Evolutionary conservation across 2,797 vertebrate genomes (phyloP).

Genomic region (Borostomias antarcticus): DNA sequence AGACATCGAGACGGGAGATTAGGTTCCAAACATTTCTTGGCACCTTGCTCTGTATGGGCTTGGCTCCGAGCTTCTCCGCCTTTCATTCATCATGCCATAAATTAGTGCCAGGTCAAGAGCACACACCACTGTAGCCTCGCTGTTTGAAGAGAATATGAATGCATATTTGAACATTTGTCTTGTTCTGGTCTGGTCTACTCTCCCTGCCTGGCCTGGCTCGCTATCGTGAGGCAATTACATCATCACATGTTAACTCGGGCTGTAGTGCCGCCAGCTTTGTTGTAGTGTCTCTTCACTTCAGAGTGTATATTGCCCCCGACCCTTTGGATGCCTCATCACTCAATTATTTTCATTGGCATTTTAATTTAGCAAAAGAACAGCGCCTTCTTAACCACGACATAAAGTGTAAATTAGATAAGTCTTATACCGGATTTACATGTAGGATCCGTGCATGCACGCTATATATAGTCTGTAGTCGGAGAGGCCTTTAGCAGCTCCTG

Average conservation of each 20-base stretch:
- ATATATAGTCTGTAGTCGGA: neutral
- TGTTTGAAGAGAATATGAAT: slow-evolving; percentile 12
- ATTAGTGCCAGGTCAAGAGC: slow-evolving; percentile 18
- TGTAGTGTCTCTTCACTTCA: too few species aligned
- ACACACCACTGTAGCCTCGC: slow-evolving; percentile 13
- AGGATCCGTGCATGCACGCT: neutral
- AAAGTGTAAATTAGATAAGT: neutral
- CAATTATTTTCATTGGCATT: too few species aligned
- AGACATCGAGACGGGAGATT: neutral
- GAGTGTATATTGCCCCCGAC: too few species aligned
- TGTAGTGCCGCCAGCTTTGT: too few species aligned
- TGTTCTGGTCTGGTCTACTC: neutral
- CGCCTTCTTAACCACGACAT: neutral
- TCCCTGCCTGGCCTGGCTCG: too few species aligned
- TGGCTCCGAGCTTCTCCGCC: neutral
- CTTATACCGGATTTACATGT: neutral
- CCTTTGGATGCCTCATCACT: too few species aligned
- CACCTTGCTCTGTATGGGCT: slow-evolving; percentile 10
- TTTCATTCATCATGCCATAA: slow-evolving; percentile 18
- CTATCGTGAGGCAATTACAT: too few species aligned
- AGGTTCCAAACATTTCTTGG: neutral
- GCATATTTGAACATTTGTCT: neutral
- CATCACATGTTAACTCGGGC: too few species aligned
- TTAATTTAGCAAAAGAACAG: neutral
- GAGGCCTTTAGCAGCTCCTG: slow-evolving; percentile 5